Base-by-base conservation (phyloP, 1,140 invertebrate genomes). In the Macrotrachela quadricornifera region DNA sequence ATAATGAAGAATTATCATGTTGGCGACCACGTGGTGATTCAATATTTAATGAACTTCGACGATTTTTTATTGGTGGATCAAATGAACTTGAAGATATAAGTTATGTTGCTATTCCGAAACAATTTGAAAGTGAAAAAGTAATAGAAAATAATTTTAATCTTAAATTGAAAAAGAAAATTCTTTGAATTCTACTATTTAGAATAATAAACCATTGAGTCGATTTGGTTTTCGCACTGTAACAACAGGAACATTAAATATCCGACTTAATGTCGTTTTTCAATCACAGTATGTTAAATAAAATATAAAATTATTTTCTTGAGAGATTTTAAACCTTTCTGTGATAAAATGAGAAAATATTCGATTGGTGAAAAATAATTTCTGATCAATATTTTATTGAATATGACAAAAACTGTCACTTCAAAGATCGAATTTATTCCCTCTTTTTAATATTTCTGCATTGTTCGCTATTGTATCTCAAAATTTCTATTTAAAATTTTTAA, bases 31-130 rank as follows among this genome's bases (percentile, higher is more conserved):
- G 69, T 1, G 63, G 68, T 10, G 21, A 30, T 30, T 64, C 61
- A 10, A 55, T 63, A 15, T 54, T 60, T 13, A 63, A 64, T 47
- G 62, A 71, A 51, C 57, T 75, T 49, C 63, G 71, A 13, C 61
- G 76, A 50, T 77, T 75, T 65, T 79, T 78, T 57, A 74, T 76
- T 38, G 77, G 77, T 36, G 75, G 75, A 14, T 73, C 71, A 13
- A 69, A 72, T 38, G 75, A 77, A 60, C 56, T 78, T 8, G 73
- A 77, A 15, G 75, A 78, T 58, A 63, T 73, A 14, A 71, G 69
- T 37, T 76, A 74, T 51, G 68, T 67, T 39, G 64, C 68, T 15
- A 63, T 74, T 39, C 74, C 76, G 12, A 30, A 30, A 30, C 21
- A 30, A 30, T 61, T 65, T 15, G 65, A 63, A 15, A 70, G 72